Base-by-base conservation (phyloP, 2,797 vertebrate genomes). In the Danio aesculapii region DNA sequence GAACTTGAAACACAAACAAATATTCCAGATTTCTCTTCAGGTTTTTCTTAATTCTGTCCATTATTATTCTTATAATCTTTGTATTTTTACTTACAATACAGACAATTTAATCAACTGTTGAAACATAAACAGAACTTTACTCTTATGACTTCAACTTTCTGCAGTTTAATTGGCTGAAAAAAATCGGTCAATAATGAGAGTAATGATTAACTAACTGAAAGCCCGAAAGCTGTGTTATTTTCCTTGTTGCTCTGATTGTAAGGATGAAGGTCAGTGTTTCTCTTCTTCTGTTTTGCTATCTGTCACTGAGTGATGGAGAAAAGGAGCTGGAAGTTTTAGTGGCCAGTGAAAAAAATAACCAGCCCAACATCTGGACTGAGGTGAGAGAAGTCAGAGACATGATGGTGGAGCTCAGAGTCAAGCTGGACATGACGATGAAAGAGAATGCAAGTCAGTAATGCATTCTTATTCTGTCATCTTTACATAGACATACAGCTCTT, bases 371-470 rank as follows among this genome's bases (percentile, higher is more conserved):
- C 52, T 77, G 63, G 75, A 57, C 9, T 30, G 63, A 77, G 19
- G 9, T 67, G 63, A 77, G 41, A 21, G 41, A 67, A 6, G 0
- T 58, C 11, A 67, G 52, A 77, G 63, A 77, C 19, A 77, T 67
- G 50, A 21, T 39, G 17, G 21, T 77, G 13, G 52, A 77, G 17
- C 62, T 57, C 17, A 66, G 13, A n/a, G 75, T 77, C 63, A 77
- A 39, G 6, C 30, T 58, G 43, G 9, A 77, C 8, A 67, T 67
- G 19, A n/a, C 8, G 5, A 67, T 39, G 9, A 57, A 67, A 17
- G 63, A 77, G 1, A 67, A 77, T 16, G 19, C 52, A 77, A 47
- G 75, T 66, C 46, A 77, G 62, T 47, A 49, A n/a, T 4, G 0
- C 10, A 5, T 76, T 8, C 17, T 46, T 16, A 7, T 41, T 43